A percentile compares a stretch with the other conserved stretches of the same genome.
Evolutionary conservation across 2,797 vertebrate genomes (phyloP).

Genomic region (Simalia tracyae): DNA sequence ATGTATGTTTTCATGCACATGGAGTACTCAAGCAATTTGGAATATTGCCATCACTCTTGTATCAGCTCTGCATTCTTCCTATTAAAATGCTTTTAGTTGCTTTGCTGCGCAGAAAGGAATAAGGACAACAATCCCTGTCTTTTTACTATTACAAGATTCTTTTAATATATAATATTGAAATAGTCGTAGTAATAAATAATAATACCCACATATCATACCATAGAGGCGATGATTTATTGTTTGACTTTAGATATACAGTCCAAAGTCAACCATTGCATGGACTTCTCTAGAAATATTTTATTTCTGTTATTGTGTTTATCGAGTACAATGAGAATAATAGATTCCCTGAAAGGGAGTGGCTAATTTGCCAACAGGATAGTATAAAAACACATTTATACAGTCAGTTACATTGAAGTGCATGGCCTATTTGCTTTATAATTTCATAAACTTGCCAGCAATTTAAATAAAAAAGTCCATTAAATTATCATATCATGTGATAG

Average conservation of each 20-base stretch:
- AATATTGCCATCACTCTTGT: not conserved
- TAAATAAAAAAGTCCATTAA: slow-evolving; percentile 85
- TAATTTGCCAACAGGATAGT: slow-evolving; percentile 81
- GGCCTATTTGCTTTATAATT: slow-evolving; percentile 85
- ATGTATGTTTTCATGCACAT: not conserved
- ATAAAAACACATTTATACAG: slow-evolving; percentile 83
- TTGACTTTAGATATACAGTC: slow-evolving; percentile 68
- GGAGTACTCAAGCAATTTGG: slow-evolving; percentile 11
- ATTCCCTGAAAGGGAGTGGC: slow-evolving; percentile 79
- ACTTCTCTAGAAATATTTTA: slow-evolving; percentile 70
- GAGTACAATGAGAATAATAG: slow-evolving; percentile 78
- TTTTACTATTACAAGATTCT: slow-evolving; percentile 54
- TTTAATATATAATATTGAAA: slow-evolving; percentile 64
- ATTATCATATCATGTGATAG: slow-evolving; percentile 83
- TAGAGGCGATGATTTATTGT: slow-evolving; percentile 73
- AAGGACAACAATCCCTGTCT: slow-evolving; percentile 57
- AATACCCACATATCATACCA: slow-evolving; percentile 57
- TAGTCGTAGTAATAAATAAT: not conserved
- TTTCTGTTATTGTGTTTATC: slow-evolving; percentile 78
- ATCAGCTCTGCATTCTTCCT: slow-evolving; percentile 19
- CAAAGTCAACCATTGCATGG: slow-evolving; percentile 71
- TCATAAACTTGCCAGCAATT: slow-evolving; percentile 86
- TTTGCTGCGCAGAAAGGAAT: slow-evolving; percentile 60
- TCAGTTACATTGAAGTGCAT: slow-evolving; percentile 83
- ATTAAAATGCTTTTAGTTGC: slow-evolving; percentile 49